A percentile compares a stretch with the other conserved stretches of the same genome.
phyloP scores from a whole-genome alignment of 1,140 invertebrate species.

The Drosophila ercepeae region DNA sequence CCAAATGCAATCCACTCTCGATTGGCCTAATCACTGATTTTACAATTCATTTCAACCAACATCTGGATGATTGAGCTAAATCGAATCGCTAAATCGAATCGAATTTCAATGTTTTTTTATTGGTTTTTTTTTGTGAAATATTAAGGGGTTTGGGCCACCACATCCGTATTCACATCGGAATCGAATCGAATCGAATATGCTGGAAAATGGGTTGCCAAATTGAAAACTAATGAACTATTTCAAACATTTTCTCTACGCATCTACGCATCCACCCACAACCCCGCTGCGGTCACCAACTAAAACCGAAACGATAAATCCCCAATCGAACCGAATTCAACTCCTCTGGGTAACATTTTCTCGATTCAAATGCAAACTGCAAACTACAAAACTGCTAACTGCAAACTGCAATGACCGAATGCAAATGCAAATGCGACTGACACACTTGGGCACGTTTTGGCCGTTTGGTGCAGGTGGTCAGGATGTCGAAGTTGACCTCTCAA shows the following conservation, averaged over 20 bases:
- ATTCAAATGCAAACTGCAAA: slow-evolving; percentile 23
- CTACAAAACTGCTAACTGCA: slow-evolving; percentile 18
- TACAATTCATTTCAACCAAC: slow-evolving; percentile 35
- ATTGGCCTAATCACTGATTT: slow-evolving; percentile 45
- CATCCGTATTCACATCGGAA: background rate
- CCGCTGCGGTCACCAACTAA: slow-evolving; percentile 37
- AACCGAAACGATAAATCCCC: slow-evolving; percentile 32
- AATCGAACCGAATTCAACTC: slow-evolving; percentile 19
- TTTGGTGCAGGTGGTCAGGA: slow-evolving; percentile 79
- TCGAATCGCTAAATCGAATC: slow-evolving; percentile 23
- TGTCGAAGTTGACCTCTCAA: slow-evolving; percentile 83
- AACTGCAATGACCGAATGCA: background rate
- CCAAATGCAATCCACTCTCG: slow-evolving; percentile 32
- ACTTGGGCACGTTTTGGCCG: slow-evolving; percentile 74
- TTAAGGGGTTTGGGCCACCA: background rate
- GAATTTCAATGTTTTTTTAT: background rate
- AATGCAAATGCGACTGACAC: slow-evolving; percentile 54
- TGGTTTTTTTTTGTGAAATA: background rate
- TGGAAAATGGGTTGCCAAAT: slow-evolving; percentile 33
- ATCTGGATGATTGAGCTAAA: slow-evolving; percentile 20
- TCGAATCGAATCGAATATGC: slow-evolving; percentile 30
- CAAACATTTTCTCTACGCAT: slow-evolving; percentile 63
- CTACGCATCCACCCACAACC: slow-evolving; percentile 37
- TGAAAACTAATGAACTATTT: slow-evolving; percentile 72
- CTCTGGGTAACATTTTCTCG: slow-evolving; percentile 31